Percentiles rank a stretch among this genome's conserved stretches.
phyloP scores from a whole-genome alignment of 2,888 invertebrate species.

The Sesamia inferens region DNA sequence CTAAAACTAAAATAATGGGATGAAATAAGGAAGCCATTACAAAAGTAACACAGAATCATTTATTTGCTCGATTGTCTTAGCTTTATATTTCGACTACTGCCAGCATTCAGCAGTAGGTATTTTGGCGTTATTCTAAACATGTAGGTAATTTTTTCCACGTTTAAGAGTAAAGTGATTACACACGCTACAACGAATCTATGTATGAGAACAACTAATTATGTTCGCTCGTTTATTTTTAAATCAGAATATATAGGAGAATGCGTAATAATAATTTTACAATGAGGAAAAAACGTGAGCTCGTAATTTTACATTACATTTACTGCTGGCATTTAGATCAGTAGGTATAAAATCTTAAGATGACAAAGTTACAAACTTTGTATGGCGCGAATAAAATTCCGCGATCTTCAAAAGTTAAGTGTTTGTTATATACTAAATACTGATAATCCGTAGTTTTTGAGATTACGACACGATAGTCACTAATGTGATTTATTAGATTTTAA shows the following conservation, averaged over 20 bases:
- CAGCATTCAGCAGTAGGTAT: not conserved
- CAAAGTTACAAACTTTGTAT: not conserved
- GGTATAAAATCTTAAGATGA: conserved; percentile 22
- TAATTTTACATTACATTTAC: conserved; percentile 41
- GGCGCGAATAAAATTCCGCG: conserved; percentile 1
- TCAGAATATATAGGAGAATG: conserved; percentile 22
- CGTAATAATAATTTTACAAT: conserved; percentile 41
- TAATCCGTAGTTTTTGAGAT: not conserved
- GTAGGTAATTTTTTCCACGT: not conserved
- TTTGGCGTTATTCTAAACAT: not conserved
- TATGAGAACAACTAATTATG: conserved; percentile 31
- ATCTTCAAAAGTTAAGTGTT: not conserved
- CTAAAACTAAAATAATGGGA: not conserved
- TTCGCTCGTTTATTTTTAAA: conserved; percentile 36
- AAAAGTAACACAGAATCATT: not conserved
- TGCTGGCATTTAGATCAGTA: conserved; percentile 31
- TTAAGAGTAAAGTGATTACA: conserved; percentile 18
- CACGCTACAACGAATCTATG: conserved; percentile 24
- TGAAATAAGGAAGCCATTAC: too few species aligned
- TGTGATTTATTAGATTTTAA: not conserved
- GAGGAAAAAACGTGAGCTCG: conserved; percentile 49
- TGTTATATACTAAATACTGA: not conserved
- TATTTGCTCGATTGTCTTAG: not conserved
- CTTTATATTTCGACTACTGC: not conserved
- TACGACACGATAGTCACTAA: not conserved